Evolutionary conservation across 2,888 invertebrate species (phyloP).

Genomic region (Pomacea canaliculata): DNA sequence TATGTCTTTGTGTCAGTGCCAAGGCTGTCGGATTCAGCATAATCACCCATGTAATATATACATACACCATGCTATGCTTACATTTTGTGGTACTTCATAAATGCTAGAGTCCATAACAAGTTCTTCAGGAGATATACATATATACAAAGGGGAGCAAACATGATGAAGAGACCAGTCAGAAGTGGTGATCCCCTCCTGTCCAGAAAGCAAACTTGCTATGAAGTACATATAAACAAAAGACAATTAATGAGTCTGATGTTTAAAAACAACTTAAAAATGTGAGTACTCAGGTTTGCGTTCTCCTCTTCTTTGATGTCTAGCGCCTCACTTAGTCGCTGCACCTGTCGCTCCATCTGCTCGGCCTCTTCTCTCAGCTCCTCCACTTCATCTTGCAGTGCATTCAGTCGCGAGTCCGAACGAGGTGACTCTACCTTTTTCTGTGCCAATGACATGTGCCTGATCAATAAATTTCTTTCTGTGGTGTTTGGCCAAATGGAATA

Average conservation of each 20-base stretch:
- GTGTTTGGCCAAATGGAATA: not conserved
- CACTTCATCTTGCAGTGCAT: slow-evolving; percentile 45
- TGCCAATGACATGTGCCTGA: not conserved
- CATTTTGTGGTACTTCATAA: too few relatives aligned
- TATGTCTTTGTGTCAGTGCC: too few relatives aligned
- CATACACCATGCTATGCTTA: too few relatives aligned
- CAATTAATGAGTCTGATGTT: too few relatives aligned
- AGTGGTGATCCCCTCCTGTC: not conserved
- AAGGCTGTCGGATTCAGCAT: too few relatives aligned
- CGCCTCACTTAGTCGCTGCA: slow-evolving; percentile 49
- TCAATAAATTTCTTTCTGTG: not conserved
- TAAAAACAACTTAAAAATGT: too few relatives aligned
- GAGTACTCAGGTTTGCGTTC: slow-evolving; percentile 9
- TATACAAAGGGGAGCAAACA: not conserved
- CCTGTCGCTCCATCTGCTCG: slow-evolving; percentile 47
- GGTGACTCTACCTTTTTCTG: not conserved
- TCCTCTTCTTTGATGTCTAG: slow-evolving; percentile 55
- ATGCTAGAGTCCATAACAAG: too few relatives aligned
- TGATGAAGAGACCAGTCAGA: not conserved
- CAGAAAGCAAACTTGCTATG: not conserved
- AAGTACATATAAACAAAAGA: not conserved
- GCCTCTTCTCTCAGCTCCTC: slow-evolving; percentile 55
- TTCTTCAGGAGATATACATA: not conserved
- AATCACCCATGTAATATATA: too few relatives aligned
- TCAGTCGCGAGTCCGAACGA: slow-evolving; percentile 3